Base-by-base conservation (phyloP, 2,888 invertebrate species). In the Rhodophaea formosa region DNA sequence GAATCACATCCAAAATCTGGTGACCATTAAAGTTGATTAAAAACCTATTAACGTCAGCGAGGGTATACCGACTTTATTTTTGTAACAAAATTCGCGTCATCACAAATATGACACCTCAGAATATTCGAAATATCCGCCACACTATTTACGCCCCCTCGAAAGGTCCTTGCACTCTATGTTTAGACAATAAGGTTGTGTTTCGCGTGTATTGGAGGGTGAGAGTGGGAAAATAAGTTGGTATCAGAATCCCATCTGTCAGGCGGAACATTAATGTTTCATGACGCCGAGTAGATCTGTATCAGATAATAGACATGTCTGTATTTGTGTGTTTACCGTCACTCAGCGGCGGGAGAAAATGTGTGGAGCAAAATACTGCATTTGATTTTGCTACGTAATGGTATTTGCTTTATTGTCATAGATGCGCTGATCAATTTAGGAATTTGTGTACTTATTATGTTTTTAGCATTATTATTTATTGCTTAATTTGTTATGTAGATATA, bases 231-330 rank as follows among this genome's bases (percentile, higher is more conserved):
- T 72, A 70, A 69, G 74, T 74, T 74, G 75, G 79, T 86, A 85
- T 86, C 83, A 76, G 79, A 66, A 78, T 76, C 77, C 80, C 86
- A 88, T 86, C 88, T 86, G 88, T 86, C 86, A 82, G 75, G 61
- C 62, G 77, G 72, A 77, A 82, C 84, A 87, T 87, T 88, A 88
- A 88, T 88, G 86, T 84, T 84, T 83, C 85, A 86, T 83, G 87
- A 88, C 82, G 82, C 77, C 80, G 79, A 8, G 30, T 42, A 88
- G 89, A 88, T 88, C 78, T 73, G 74, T 88, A 89, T 89, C 89
- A 88, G 84, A 87, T 88, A 89, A 89, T 89, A 85, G 87, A 87
- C 77, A 76, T 76, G 80, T 80, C 82, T 75, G 79, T 82, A 79
- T 85, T 82, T 82, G 51, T 35, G 70, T 79, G 77, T 80, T 80